phyloP scores from a whole-genome alignment of 2,888 invertebrate genomes.

The Neoscelio sp. region DNA sequence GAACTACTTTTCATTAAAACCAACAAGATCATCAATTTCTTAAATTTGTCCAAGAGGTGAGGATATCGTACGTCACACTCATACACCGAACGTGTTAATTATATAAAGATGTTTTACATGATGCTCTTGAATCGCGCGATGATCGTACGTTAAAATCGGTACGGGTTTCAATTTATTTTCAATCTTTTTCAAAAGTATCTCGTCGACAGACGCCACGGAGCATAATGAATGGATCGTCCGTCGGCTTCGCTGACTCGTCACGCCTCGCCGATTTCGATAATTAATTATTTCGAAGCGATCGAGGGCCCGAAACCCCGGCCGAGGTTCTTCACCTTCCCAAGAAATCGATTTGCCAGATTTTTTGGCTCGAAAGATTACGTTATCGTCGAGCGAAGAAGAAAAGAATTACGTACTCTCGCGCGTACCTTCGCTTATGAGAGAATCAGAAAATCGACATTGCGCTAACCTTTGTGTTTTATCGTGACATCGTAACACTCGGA shows the following conservation, averaged over 20 bases:
- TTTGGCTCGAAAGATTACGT: slow-evolving; percentile 41
- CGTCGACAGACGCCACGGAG: slow-evolving; percentile 57
- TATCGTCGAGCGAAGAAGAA: slow-evolving; percentile 19
- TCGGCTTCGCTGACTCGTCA: slow-evolving; percentile 53
- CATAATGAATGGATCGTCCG: slow-evolving; percentile 50
- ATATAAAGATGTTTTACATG: too few relatives aligned
- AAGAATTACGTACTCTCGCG: too few relatives aligned
- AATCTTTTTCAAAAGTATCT: slow-evolving; percentile 50
- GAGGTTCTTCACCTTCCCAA: slow-evolving; percentile 52
- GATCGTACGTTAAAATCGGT: slow-evolving; percentile 13
- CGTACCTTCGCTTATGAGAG: slow-evolving; percentile 1
- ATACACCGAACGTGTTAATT: too few relatives aligned
- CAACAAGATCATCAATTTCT: too few relatives aligned
- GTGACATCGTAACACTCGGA: slow-evolving; percentile 46
- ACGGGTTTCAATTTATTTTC: slow-evolving; percentile 46
- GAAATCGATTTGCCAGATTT: slow-evolving; percentile 55
- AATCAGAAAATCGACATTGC: slow-evolving; percentile 18
- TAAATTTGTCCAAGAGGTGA: too few relatives aligned
- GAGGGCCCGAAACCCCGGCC: slow-evolving; percentile 52
- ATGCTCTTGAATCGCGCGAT: too few relatives aligned
- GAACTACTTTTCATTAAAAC: too few relatives aligned
- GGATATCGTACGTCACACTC: too few relatives aligned
- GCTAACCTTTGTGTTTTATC: slow-evolving; percentile 48
- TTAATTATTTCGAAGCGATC: slow-evolving; percentile 75
- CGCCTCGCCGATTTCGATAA: slow-evolving; percentile 67